These are phyloP conservation scores for Chloroceryle aenea DNA, from an alignment of 2,113 vertebrate genomes.

Conservation along the genomic window DNA sequence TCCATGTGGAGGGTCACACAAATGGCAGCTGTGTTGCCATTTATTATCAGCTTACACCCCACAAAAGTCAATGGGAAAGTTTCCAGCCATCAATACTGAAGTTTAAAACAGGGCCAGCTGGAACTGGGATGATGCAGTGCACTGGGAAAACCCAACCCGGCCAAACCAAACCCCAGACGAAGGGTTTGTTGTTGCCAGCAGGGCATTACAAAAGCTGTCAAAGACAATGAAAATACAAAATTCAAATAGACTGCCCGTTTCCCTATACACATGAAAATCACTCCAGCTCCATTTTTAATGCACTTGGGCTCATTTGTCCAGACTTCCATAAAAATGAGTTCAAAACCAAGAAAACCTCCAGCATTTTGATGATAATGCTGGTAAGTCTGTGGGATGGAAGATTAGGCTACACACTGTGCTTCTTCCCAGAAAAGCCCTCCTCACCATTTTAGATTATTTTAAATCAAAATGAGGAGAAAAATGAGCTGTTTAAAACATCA, in stretches of 20 bases:
- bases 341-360: constrained; percentile 30
- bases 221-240: neutral
- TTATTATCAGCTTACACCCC: neutral
- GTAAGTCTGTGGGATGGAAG: constrained; percentile 23
- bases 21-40: neutral
- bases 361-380: constrained; percentile 40
- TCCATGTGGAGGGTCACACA: neutral
- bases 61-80: neutral
- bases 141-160: neutral
- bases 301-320: constrained; percentile 35
- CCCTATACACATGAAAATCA: neutral
- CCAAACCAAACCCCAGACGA: neutral
- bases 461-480: constrained; percentile 50
- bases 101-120: neutral
- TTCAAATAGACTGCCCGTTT: neutral
- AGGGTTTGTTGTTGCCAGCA: neutral
- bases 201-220: neutral
- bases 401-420: constrained; percentile 36
- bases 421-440: constrained; percentile 27
- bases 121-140: neutral
- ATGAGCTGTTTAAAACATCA: constrained; percentile 43
- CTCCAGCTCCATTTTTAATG: constrained; percentile 1
- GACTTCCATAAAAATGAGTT: neutral
- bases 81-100: neutral
- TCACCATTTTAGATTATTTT: constrained; percentile 29